Base-by-base conservation (phyloP, 2,888 invertebrate species). In the Drosophila parthenogenetica region DNA sequence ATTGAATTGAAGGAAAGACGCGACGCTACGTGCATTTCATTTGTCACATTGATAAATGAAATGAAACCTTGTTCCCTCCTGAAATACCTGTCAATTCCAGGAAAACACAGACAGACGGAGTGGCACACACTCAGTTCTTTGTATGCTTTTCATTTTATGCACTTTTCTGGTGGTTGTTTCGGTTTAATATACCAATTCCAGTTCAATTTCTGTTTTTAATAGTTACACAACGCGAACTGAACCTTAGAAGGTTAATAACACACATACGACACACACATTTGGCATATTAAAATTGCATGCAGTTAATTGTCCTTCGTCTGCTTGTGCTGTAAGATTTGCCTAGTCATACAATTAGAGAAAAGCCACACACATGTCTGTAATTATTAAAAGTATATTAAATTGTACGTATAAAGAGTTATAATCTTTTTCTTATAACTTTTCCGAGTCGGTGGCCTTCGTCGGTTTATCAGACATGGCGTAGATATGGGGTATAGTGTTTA, bases 161-260 rank as follows among this genome's bases (percentile, higher is more conserved):
- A 66, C 79, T 85, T 89, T 82, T 68, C 75, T 57, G 85, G 88
- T 81, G 88, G 84, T 87, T 89, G 76, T 79, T 87, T 88, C 86
- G 75, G 87, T 85, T 78, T 85, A 79, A 76, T 84, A 72, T 64
- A 81, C 66, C 68, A 81, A 72, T 67, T 43, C 71, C 66, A 67
- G 61, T 70, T 68, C 70, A 61, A 64, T 60, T 77, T 60, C 69
- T 76, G 73, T 70, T 73, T 73, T 69, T 79, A 81, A 82, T 83
- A 73, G 77, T 80, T 73, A 72, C 42, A 42, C 40, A 64, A 57
- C 75, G 54, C 42, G 49, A 32, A 59, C 46, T 29, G 39, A 42
- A 22, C 22, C 22, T 22, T 22, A 2, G 22, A 22, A 22, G 22
- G 5, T 22, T 5, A 22, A 22, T 22, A 5, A 22, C 22, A n/a